Percentiles rank a stretch among this genome's conserved stretches.
phyloP scores from a whole-genome alignment of 2,113 vertebrate genomes.

The Tyto alba region DNA sequence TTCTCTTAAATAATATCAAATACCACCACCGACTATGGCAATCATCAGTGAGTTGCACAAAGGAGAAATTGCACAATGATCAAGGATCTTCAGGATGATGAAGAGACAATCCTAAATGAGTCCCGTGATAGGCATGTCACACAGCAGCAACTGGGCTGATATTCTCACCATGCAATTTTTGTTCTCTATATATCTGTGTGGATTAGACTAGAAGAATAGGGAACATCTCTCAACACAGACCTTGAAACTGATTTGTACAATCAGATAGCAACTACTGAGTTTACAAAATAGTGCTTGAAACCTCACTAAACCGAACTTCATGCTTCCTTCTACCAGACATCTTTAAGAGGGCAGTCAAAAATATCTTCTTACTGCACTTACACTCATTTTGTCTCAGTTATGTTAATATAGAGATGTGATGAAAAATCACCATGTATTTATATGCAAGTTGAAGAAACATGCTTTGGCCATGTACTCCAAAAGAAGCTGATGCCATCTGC shows the following conservation, averaged over 20 bases:
- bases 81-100: neutral
- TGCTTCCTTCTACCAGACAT: neutral
- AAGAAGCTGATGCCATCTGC: slow-evolving; percentile 14
- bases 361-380: neutral
- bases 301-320: neutral
- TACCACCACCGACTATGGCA: neutral
- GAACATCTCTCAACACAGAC: neutral
- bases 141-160: neutral
- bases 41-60: neutral
- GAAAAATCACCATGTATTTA: slow-evolving; percentile 27
- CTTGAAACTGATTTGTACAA: neutral
- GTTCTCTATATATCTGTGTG: neutral
- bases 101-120: neutral
- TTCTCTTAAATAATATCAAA: neutral
- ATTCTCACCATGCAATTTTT: neutral
- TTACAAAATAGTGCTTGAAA: neutral
- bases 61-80: neutral
- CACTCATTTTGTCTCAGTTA: neutral
- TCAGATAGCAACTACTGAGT: neutral
- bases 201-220: neutral
- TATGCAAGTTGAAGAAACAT: slow-evolving; percentile 15
- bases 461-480: slow-evolving; percentile 2
- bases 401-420: neutral
- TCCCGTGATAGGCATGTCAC: neutral
- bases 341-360: slow-evolving; percentile 14